phyloP scores from a whole-genome alignment of 2,888 invertebrate genomes.

The Halictus ligatus region DNA sequence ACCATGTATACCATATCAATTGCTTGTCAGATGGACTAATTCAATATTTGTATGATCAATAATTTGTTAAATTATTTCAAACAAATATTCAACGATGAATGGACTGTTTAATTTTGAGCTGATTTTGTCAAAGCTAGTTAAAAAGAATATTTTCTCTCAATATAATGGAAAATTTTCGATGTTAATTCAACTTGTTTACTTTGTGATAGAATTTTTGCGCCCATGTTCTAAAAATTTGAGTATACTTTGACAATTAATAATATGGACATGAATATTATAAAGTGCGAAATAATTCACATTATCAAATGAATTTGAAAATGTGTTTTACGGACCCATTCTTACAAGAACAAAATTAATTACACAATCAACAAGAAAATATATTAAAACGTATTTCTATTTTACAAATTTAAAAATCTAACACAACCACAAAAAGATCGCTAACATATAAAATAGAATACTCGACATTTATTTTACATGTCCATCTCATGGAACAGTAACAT shows the following conservation, averaged over 20 bases:
- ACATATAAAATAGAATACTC: conserved; percentile 41
- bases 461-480: conserved; percentile 49
- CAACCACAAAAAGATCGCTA: conserved; percentile 45
- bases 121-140: conserved; percentile 7
- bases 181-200: not conserved
- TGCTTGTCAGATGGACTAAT: not conserved
- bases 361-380: conserved; percentile 4
- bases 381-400: conserved; percentile 38
- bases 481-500: conserved; percentile 47
- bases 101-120: not conserved
- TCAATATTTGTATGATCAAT: not conserved
- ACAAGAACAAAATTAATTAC: not conserved
- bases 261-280: not conserved
- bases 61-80: not conserved
- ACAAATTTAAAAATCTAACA: conserved; percentile 48
- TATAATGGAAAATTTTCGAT: conserved; percentile 7
- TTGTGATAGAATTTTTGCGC: not conserved
- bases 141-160: not conserved
- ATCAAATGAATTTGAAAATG: conserved; percentile 15
- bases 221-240: conserved; percentile 22
- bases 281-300: not conserved
- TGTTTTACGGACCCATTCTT: conserved; percentile 11
- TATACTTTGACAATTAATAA: conserved; percentile 15
- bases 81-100: not conserved
- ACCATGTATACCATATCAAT: conserved; percentile 3